phyloP scores from a whole-genome alignment of 2,113 vertebrate species.

The Podarcis muralis region DNA sequence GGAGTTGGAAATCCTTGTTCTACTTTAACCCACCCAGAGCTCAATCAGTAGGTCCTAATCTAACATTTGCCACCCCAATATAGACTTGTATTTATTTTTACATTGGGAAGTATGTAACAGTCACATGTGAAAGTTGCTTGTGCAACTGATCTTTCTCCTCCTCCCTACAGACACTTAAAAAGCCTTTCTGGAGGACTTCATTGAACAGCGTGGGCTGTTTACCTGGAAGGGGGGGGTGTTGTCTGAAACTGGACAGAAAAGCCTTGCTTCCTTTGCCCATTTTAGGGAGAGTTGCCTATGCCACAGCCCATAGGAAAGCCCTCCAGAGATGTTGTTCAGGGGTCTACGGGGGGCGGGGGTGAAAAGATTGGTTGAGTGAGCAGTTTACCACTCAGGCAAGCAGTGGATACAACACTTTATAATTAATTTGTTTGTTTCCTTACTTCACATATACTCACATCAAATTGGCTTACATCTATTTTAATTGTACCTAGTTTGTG shows the following conservation, averaged over 20 bases:
- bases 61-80: too few species aligned
- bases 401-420: neutral
- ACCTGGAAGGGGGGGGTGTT: neutral
- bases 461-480: neutral
- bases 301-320: too few species aligned
- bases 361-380: neutral
- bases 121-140: neutral
- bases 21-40: too few species aligned
- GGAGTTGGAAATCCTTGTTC: too few species aligned
- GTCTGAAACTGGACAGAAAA: neutral
- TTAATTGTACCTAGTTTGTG: neutral
- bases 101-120: neutral
- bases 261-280: neutral
- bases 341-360: too few species aligned
- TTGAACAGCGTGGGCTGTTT: neutral
- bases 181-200: neutral
- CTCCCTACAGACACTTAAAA: neutral
- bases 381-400: neutral
- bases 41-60: too few species aligned
- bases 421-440: neutral
- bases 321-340: too few species aligned
- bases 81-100: neutral
- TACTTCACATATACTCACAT: neutral
- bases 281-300: neutral
- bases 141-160: neutral